Percentiles rank a stretch among this genome's conserved stretches.
phyloP scores from a whole-genome alignment of 2,888 invertebrate genomes.

The Apomyelois bistriatella region DNA sequence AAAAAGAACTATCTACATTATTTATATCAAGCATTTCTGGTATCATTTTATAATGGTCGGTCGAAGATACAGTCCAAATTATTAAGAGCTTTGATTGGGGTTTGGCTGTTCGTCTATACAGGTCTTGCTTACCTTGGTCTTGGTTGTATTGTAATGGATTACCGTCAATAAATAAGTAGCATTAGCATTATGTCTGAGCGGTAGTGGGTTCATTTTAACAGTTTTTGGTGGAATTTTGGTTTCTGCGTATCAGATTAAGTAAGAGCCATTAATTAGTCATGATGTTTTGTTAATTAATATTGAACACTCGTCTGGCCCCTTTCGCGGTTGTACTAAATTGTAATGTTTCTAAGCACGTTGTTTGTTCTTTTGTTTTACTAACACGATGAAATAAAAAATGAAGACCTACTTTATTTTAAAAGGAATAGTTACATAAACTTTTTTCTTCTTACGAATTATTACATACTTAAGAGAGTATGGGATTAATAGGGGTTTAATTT shows the following conservation, averaged over 20 bases:
- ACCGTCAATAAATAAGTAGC: slow-evolving; percentile 68
- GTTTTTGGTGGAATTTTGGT: slow-evolving; percentile 60
- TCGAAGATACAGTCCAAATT: slow-evolving; percentile 10
- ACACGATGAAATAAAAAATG: too few species aligned
- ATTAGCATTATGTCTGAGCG: slow-evolving; percentile 53
- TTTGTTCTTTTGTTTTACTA: too few species aligned
- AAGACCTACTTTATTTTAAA: too few species aligned
- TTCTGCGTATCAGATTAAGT: slow-evolving; percentile 33
- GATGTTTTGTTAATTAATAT: slow-evolving; percentile 27
- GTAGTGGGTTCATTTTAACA: slow-evolving; percentile 52
- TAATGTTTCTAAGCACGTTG: too few species aligned
- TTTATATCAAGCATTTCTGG: slow-evolving; percentile 25
- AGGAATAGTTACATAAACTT: too few species aligned
- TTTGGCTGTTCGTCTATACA: slow-evolving; percentile 10
- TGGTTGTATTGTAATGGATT: slow-evolving; percentile 54
- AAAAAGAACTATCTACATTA: slow-evolving; percentile 30
- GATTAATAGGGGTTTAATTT: too few species aligned
- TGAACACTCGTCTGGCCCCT: neutral
- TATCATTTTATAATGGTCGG: slow-evolving; percentile 34
- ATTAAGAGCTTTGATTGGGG: slow-evolving; percentile 25
- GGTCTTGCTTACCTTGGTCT: slow-evolving; percentile 27
- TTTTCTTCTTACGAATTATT: too few species aligned
- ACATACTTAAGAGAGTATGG: too few species aligned
- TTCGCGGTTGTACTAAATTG: neutral
- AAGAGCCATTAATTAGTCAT: slow-evolving; percentile 49